Conservation (phyloP, 1,140 invertebrate species). For the Camponotus pennsylvanicus region DNA sequence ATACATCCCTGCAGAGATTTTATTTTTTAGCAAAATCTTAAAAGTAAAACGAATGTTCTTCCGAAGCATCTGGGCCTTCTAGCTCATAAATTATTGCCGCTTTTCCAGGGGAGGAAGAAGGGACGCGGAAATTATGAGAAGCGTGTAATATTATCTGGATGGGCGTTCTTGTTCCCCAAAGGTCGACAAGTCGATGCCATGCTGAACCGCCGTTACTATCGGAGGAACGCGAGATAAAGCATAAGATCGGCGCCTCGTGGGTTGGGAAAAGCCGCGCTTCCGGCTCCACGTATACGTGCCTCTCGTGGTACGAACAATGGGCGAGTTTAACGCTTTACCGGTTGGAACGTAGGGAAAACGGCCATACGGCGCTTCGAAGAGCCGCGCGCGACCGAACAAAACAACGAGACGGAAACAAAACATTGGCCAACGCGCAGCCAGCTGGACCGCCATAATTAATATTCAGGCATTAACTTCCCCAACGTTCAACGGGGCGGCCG, state of each 20-base stretch:
- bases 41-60: background rate
- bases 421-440: slow-evolving; percentile 69
- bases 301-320: slow-evolving; percentile 36
- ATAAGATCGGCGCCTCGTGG: slow-evolving; percentile 38
- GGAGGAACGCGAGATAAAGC: slow-evolving; percentile 32
- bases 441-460: slow-evolving; percentile 79
- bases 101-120: background rate
- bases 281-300: slow-evolving; percentile 43
- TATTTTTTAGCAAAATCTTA: background rate
- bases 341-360: slow-evolving; percentile 43
- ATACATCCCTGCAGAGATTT: no score
- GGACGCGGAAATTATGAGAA: slow-evolving; percentile 27
- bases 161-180: slow-evolving; percentile 23
- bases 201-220: slow-evolving; percentile 34
- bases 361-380: slow-evolving; percentile 43
- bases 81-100: slow-evolving; percentile 39
- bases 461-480: slow-evolving; percentile 78
- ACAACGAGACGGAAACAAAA: slow-evolving; percentile 76
- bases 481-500: slow-evolving; percentile 38
- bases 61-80: background rate
- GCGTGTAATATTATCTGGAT: slow-evolving; percentile 56
- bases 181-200: slow-evolving; percentile 50
- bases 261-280: slow-evolving; percentile 54
- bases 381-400: slow-evolving; percentile 64
- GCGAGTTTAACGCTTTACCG: slow-evolving; percentile 60